A percentile compares a stretch with the other conserved stretches of the same genome.
These are phyloP conservation scores for Pipistrellus nathusii DNA, from an alignment of 2,797 vertebrate species.

Conservation along the genomic window DNA sequence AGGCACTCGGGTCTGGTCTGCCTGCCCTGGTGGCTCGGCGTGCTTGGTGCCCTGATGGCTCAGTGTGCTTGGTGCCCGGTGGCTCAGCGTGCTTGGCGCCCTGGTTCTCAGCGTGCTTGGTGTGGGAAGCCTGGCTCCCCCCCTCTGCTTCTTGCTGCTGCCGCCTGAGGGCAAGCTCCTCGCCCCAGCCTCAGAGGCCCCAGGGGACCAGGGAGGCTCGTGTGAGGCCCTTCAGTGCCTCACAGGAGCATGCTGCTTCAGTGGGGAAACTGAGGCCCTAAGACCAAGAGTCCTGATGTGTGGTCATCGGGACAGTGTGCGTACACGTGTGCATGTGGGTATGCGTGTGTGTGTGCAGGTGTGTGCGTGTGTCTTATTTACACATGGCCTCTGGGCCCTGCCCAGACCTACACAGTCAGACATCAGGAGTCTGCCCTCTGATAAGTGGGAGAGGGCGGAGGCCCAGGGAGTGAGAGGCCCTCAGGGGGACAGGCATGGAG, in stretches of 20 bases:
- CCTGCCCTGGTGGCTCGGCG: too few relatives aligned
- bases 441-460: background rate
- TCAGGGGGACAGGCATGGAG: background rate
- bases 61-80: too few relatives aligned
- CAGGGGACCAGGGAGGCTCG: background rate
- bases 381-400: background rate
- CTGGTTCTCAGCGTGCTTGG: background rate
- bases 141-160: background rate
- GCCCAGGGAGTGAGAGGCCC: background rate
- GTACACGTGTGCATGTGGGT: background rate
- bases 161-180: background rate
- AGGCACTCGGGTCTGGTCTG: background rate
- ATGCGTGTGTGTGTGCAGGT: background rate
- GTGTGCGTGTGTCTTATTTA: background rate
- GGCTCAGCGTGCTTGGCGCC: too few relatives aligned
- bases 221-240: background rate
- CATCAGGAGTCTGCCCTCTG: background rate
- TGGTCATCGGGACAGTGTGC: background rate
- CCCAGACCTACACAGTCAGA: background rate
- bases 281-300: background rate
- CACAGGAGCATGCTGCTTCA: rapidly evolving
- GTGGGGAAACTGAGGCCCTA: background rate
- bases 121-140: background rate
- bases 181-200: background rate
- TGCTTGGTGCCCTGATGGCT: too few relatives aligned